A percentile compares a stretch with the other conserved stretches of the same genome.
These are phyloP conservation scores for Drosophila orena DNA, from an alignment of 1,140 invertebrate species.

Conservation along the genomic window DNA sequence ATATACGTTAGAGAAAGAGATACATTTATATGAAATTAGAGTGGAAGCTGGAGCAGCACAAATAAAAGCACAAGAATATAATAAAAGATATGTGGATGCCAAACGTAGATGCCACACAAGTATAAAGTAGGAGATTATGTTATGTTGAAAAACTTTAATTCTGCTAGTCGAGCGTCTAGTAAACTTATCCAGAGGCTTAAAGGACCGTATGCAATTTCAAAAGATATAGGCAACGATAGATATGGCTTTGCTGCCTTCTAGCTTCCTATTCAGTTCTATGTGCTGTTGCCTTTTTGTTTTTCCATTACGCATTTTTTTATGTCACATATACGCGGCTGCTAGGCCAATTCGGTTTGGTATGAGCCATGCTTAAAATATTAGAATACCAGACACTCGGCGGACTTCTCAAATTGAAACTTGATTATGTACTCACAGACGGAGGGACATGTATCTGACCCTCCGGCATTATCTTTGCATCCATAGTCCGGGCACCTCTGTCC, in stretches of 20 bases:
- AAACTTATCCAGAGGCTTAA: too few relatives aligned
- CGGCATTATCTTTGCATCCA: constrained; percentile 13
- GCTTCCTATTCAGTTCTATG: constrained; percentile 24
- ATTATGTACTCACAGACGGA: constrained; percentile 71
- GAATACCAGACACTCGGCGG: constrained; percentile 53
- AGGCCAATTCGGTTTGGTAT: constrained; percentile 31
- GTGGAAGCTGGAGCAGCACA: too few relatives aligned
- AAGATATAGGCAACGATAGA: too few relatives aligned
- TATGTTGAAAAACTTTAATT: too few relatives aligned
- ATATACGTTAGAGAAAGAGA: too few relatives aligned
- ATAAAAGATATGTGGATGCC: too few relatives aligned
- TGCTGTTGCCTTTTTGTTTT: constrained; percentile 19
- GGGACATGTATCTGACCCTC: constrained; percentile 14
- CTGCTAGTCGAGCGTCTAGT: too few relatives aligned
- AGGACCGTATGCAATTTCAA: too few relatives aligned
- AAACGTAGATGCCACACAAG: too few relatives aligned
- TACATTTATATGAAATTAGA: too few relatives aligned
- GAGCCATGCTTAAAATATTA: constrained; percentile 67
- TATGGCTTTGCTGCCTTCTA: constrained; percentile 19
- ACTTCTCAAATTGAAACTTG: constrained; percentile 79
- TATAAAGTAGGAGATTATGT: too few relatives aligned
- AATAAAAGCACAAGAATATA: too few relatives aligned
- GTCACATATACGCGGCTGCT: constrained; percentile 17
- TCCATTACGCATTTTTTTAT: constrained; percentile 39
- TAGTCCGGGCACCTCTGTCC: background rate